Evolutionary conservation across 2,113 vertebrate genomes (phyloP), one percentile per base, ranked within the genome.

Genomic region (Oxygymnocypris stewartii): DNA sequence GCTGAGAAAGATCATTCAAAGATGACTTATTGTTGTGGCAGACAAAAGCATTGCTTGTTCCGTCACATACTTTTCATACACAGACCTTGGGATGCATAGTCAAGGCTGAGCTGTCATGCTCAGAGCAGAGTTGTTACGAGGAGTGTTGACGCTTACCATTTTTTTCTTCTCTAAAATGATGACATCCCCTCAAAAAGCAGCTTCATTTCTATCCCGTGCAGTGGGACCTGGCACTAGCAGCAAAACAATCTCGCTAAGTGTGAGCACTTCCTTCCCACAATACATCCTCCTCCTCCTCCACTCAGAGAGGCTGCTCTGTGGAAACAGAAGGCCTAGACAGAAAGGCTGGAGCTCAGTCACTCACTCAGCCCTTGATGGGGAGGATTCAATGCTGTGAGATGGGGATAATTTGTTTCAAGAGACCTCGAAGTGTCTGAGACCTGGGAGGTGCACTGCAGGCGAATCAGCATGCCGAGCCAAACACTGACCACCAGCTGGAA

Each of bases 401-500:
- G 23, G 54, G 93, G 92, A 88, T 86, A 87, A 84, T 90, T 91
- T 89, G 71, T 90, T 90, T 93, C 92, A 84, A 89, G 86, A 75
- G 87, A 86, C 59, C 80, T 82, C 57, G 44, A 57, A 74, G 57
- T 84, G 65, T 78, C 84, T 57, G 54, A 44, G 85, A 76, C 85
- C 88, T 81, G 91, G 89, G 44, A 86, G 87, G 86, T 92, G 91
- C 91, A 91, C 91, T 89, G 92, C 93, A 92, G 93, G 89, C 89
- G 87, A 92, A 94, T 91, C 89, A 92, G 90, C 92, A 91, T 92
- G 91, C 91, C 91, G 92, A 93, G 92, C 91, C 92, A 93, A 88
- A 90, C 91, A 93, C 92, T 94, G 93, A 93, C 92, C 94, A 94
- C 88, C 91, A 89, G 91, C 93, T 94, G 93, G 91, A 94, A 94